Evolutionary conservation across 1,140 invertebrate species (phyloP), one percentile per base, ranked within the genome.

Genomic region (Drosophila ananassae): DNA sequence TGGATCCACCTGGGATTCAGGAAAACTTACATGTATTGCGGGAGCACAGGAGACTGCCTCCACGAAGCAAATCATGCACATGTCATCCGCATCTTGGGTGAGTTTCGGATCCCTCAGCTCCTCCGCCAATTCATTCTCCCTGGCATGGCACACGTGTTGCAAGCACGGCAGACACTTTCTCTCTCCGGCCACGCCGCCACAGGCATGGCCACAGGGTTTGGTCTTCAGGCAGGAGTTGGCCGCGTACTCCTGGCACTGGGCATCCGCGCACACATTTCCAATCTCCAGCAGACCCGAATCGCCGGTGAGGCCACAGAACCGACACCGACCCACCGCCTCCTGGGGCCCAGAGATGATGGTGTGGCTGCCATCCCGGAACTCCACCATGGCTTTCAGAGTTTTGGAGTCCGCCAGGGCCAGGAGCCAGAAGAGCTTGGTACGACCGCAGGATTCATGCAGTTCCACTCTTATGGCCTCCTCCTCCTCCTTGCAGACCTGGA

Each of bases 11-110:
- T 1, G 6, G 1, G 3, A 2, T 8, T 2, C n/a, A 9, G 9
- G 8, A 47, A 1, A 6, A 73, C 67, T 74, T 90, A 96, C 96
- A 93, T 96, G 96, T 89, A 99, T 96, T n/a, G 98, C 97, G 12
- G 98, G 98, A 0, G 98, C 98, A 73, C 96, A 98, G 21, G 97
- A 96, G 3, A 99, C 92, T 0, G 98, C 97, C 91, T 99, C 98
- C 0, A 97, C 98, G 92, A 99, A 99, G 91, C 98, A 99, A 68
- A 99, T 98, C 97, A 99, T 99, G 92, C 98, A 99, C 97, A 99
- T 99, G 89, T 99, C 98, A 89, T 99, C 98, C 0, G 97, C 97
- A 92, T 99, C 98, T 92, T 99, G 98, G 25, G 96, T 96, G 12
- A 98, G 92, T n/a, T 91, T 91, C 0, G 93, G 92, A 37, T 92